Evolutionary conservation across 2,797 vertebrate genomes (phyloP), one percentile per base, ranked within the genome.

Genomic region (Pseudochromis fuscus): DNA sequence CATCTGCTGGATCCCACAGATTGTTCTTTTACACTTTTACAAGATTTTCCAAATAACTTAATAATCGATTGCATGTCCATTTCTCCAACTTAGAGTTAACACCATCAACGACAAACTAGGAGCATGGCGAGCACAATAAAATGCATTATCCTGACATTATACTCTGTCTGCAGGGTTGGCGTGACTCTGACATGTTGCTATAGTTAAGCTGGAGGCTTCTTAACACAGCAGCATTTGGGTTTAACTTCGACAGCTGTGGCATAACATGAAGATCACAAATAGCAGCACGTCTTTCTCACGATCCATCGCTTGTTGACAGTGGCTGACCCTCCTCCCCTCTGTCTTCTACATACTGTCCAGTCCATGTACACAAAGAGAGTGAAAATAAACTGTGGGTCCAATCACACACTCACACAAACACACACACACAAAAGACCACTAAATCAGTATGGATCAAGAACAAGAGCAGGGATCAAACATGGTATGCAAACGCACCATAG

Each of bases 281-380:
- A 92, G 87, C 84, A 84, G 87, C 69, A 66, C 28, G 78, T 88
- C 87, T 91, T 94, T 94, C 94, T 93, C 93, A 94, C 91, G 93
- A 91, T 91, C 91, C 64, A 51, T 50, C 69, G 84, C 76, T 91
- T 93, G 91, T 93, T 92, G 92, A 94, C 91, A 93, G 87, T 91
- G 89, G 88, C 89, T 91, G 89, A 93, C 90, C 92, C 86, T 77
- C 77, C 81, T 75, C 84, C 86, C 85, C 83, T 86, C 81, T 74
- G 79, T 79, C 82, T 84, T 87, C 84, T 53, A 79, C 89, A 88
- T 89, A 92, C 78, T 79, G 84, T 87, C 84, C 86, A 75, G 75
- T 81, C 87, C 86, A 85, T 84, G 87, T 89, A 91, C 85, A 91
- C 90, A 90, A 88, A 89, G 77, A 87, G 82, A 87, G 87, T 69